Conservation (phyloP, 2,888 invertebrate genomes). For the Hemistola chrysoprasaria region DNA sequence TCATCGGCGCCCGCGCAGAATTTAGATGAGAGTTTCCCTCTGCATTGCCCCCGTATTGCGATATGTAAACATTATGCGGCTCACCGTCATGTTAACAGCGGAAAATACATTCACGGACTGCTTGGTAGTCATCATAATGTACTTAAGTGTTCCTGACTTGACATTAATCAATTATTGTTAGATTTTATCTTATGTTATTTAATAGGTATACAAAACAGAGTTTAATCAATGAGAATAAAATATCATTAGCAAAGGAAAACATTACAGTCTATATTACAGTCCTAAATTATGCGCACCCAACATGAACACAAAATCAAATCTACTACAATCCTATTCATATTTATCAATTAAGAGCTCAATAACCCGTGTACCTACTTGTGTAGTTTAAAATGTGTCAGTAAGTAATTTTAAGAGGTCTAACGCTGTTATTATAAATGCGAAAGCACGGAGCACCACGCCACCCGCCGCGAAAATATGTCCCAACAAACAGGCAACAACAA, state of each 20-base stretch:
- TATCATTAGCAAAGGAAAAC: too few species aligned
- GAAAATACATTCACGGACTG: slow-evolving; percentile 65
- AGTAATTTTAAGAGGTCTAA: slow-evolving; percentile 66
- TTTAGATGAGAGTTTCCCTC: slow-evolving; percentile 76
- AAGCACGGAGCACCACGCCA: slow-evolving; percentile 66
- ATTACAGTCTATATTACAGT: too few species aligned
- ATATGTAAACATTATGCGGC: slow-evolving; percentile 74
- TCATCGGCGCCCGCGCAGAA: slow-evolving; percentile 73
- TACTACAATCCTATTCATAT: too few species aligned
- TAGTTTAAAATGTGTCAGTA: slow-evolving; percentile 56
- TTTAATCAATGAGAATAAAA: too few species aligned
- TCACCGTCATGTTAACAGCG: slow-evolving; percentile 74
- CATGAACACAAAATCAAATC: too few species aligned
- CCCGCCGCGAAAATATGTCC: slow-evolving; percentile 68
- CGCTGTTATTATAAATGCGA: slow-evolving; percentile 72
- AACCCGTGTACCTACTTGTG: too few species aligned
- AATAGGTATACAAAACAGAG: too few species aligned
- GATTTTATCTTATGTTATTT: too few species aligned
- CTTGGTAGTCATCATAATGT: slow-evolving; percentile 60
- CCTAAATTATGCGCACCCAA: too few species aligned
- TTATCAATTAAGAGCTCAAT: too few species aligned
- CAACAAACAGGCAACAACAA: slow-evolving; percentile 64
- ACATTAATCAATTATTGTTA: too few species aligned
- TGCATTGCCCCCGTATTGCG: slow-evolving; percentile 53
- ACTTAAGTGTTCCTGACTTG: slow-evolving; percentile 51